A percentile compares a stretch with the other conserved stretches of the same genome.
phyloP scores from a whole-genome alignment of 2,797 vertebrate genomes.

The Hylomyscus alleni region DNA sequence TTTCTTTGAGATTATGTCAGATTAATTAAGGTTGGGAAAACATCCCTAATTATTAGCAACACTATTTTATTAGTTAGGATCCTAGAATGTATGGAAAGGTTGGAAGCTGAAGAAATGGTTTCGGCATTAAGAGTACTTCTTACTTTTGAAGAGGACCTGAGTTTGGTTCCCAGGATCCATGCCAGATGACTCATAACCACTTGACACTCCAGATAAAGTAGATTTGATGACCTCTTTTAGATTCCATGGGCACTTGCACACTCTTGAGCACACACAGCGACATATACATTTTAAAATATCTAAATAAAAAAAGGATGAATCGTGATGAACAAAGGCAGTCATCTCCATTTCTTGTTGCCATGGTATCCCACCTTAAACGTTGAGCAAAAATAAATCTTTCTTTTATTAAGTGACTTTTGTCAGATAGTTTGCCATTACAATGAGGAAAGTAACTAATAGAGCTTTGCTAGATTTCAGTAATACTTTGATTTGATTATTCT shows the following conservation, averaged over 20 bases:
- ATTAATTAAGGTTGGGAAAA: background rate
- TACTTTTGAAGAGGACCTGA: background rate
- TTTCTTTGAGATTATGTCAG: background rate
- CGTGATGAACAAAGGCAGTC: background rate
- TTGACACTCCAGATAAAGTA: background rate
- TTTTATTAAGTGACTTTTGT: background rate
- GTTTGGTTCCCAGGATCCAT: background rate
- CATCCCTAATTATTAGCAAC: background rate
- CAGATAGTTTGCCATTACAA: background rate
- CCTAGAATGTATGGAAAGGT: background rate
- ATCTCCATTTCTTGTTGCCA: background rate
- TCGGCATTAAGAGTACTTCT: background rate
- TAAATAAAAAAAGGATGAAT: background rate
- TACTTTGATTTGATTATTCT: background rate
- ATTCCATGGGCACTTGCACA: background rate
- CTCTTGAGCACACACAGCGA: too few species aligned
- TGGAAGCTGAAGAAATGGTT: background rate
- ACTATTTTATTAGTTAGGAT: background rate
- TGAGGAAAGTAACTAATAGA: background rate
- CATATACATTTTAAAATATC: too few species aligned
- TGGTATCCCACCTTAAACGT: background rate
- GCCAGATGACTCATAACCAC: background rate
- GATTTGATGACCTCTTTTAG: background rate
- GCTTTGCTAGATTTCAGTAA: background rate
- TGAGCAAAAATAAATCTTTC: background rate